Conservation (phyloP, 2,888 invertebrate species). For the Meteorus cinctellus region DNA sequence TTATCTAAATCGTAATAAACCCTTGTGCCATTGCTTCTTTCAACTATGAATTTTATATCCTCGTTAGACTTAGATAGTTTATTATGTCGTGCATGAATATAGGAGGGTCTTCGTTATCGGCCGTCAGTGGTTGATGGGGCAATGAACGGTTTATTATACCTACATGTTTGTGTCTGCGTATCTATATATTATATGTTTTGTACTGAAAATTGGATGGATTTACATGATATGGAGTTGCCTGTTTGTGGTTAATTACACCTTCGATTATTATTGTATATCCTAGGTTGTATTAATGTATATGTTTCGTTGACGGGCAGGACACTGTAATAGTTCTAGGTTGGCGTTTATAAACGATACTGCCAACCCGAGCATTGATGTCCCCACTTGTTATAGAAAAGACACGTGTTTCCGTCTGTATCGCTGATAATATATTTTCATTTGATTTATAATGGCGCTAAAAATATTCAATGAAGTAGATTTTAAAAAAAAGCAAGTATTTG, state of each 20-base stretch:
- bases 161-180: neutral
- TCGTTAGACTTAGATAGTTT: constrained; percentile 2
- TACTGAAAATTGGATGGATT: constrained; percentile 26
- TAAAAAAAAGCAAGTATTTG: no score
- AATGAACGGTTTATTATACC: constrained; percentile 39
- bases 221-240: constrained; percentile 31
- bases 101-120: constrained; percentile 13
- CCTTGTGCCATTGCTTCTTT: neutral
- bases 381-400: constrained; percentile 41
- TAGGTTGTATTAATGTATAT: neutral
- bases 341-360: constrained; percentile 30
- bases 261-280: constrained; percentile 25
- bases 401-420: constrained; percentile 36
- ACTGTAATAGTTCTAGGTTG: neutral
- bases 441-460: neutral
- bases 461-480: neutral
- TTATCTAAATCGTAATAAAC: neutral
- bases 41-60: neutral
- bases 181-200: neutral
- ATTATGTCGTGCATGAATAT: neutral
- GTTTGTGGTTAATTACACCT: constrained; percentile 28
- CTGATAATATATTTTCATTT: constrained; percentile 24
- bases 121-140: constrained; percentile 26
- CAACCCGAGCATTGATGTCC: constrained; percentile 59
- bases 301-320: neutral